These are phyloP conservation scores for Eupeodes latifasciatus DNA, from an alignment of 2,888 invertebrate species.

Conservation along the genomic window DNA sequence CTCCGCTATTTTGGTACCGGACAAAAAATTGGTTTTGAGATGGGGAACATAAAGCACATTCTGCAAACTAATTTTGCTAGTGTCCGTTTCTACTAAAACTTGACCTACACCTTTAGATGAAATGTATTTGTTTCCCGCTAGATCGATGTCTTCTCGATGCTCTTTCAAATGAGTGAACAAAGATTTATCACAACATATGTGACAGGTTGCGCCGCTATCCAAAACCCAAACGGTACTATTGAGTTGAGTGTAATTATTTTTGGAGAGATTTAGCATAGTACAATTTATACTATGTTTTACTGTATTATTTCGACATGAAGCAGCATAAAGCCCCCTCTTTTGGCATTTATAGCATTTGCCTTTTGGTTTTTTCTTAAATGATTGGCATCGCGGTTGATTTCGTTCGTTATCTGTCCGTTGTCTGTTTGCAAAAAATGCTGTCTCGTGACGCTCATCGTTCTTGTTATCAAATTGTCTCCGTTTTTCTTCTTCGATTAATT, in stretches of 20 bases:
- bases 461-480: slow-evolving; percentile 25
- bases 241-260: slow-evolving; percentile 8
- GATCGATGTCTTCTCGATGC: slow-evolving; percentile 28
- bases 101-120: slow-evolving; percentile 21
- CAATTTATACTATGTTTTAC: slow-evolving; percentile 29
- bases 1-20: slow-evolving; percentile 38
- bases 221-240: slow-evolving; percentile 26
- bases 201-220: slow-evolving; percentile 33
- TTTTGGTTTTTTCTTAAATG: neutral
- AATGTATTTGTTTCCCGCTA: slow-evolving; percentile 33
- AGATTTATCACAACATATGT: slow-evolving; percentile 22
- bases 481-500: slow-evolving; percentile 51
- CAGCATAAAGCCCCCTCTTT: slow-evolving; percentile 38
- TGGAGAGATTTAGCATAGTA: slow-evolving; percentile 26
- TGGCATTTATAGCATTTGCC: slow-evolving; percentile 50
- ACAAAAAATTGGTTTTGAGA: slow-evolving; percentile 30
- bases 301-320: slow-evolving; percentile 1
- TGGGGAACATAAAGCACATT: slow-evolving; percentile 28
- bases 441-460: slow-evolving; percentile 24
- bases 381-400: slow-evolving; percentile 16
- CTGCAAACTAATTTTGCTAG: neutral
- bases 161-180: slow-evolving; percentile 5
- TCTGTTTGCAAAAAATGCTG: slow-evolving; percentile 39
- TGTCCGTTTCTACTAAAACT: neutral
- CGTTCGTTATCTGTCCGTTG: neutral